Conservation (phyloP, 2,797 vertebrate species). For the Craterocephalus amniculus region DNA sequence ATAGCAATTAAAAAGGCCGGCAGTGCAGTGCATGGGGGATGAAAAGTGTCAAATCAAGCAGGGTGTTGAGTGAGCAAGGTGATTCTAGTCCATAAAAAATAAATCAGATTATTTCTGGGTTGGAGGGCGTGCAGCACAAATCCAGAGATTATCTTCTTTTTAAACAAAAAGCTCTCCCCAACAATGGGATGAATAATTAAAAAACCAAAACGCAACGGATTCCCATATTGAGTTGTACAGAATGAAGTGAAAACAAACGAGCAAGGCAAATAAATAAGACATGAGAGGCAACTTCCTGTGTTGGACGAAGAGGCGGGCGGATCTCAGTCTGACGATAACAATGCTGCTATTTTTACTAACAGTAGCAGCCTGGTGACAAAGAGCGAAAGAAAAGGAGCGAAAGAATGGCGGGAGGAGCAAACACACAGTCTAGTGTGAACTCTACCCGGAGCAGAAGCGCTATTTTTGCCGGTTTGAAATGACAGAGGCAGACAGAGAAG, state of each 20-base stretch:
- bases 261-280: constrained; percentile 57
- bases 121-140: constrained; percentile 31
- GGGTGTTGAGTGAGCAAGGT: constrained; percentile 50
- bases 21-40: constrained; percentile 17
- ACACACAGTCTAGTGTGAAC: constrained; percentile 75
- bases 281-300: constrained; percentile 67
- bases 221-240: constrained; percentile 5
- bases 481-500: constrained; percentile 25
- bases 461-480: constrained; percentile 60
- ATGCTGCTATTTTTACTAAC: constrained; percentile 81
- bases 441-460: constrained; percentile 54
- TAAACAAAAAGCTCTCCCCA: constrained; percentile 9
- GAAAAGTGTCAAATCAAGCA: constrained; percentile 26
- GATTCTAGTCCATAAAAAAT: constrained; percentile 48
- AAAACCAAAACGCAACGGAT: constrained; percentile 21
- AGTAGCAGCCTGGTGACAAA: constrained; percentile 71
- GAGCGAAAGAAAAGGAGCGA: constrained; percentile 45
- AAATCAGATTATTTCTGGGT: constrained; percentile 58
- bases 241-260: constrained; percentile 59
- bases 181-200: constrained; percentile 49
- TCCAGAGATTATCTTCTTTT: constrained; percentile 38
- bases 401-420: constrained; percentile 60
- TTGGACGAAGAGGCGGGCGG: constrained; percentile 51
- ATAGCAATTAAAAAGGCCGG: constrained; percentile 29
- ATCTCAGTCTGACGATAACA: constrained; percentile 62